Conservation (phyloP, 2,888 invertebrate genomes). For the Heliconius cydno region DNA sequence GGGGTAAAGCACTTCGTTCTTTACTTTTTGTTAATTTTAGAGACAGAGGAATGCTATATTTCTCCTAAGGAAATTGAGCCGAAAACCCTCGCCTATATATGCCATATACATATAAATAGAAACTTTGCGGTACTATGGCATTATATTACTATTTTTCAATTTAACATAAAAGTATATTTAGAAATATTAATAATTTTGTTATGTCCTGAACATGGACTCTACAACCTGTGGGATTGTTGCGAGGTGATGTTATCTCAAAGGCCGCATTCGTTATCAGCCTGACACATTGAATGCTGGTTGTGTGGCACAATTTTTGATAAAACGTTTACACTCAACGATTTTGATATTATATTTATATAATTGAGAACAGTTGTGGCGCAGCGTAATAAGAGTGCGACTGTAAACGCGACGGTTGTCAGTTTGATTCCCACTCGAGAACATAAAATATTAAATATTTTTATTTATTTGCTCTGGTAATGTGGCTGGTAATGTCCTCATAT, state of each 20-base stretch:
- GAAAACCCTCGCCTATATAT: neutral
- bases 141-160: neutral
- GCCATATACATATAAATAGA: neutral
- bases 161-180: neutral
- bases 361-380: too few species aligned
- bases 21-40: too few species aligned
- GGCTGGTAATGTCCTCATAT: too few species aligned
- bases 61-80: neutral
- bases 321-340: conserved; percentile 23
- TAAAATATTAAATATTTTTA: too few species aligned
- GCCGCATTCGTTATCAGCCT: conserved; percentile 58
- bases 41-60: too few species aligned
- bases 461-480: too few species aligned
- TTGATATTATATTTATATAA: conserved; percentile 13
- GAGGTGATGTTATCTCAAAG: conserved; percentile 61
- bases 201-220: conserved; percentile 16
- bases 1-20: too few species aligned
- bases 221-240: conserved; percentile 38
- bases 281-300: conserved; percentile 49
- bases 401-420: too few species aligned
- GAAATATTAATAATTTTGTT: neutral
- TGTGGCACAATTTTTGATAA: conserved; percentile 48
- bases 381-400: too few species aligned
- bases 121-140: neutral
- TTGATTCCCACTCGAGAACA: too few species aligned